Evolutionary conservation across 2,888 invertebrate genomes (phyloP), one percentile per base, ranked within the genome.

Genomic region (Drosophila robusta): DNA sequence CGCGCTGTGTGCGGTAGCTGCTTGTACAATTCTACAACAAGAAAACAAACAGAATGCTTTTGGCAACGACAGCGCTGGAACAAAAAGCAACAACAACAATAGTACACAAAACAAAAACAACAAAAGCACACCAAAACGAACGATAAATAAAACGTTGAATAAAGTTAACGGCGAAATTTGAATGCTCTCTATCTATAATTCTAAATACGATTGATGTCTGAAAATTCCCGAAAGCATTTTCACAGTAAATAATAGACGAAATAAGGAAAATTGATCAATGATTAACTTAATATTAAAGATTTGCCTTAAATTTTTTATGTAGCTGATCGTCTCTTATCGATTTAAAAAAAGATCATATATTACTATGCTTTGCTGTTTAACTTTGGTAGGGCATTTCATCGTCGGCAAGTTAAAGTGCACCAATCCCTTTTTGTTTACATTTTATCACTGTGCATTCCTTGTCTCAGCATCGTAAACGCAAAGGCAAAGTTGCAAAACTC

Each of bases 1-100:
- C 79, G 75, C 60, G 79, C 58, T 70, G 79, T 79, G 76, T 79
- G 79, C 49, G 76, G 76, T 57, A 50, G 56, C 75, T 32, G 70
- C 64, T 44, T 58, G 64, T 61, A 74, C 57, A 75, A 64, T 68
- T 60, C 49, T 42, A 49, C 58, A 66, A 50, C 52, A 73, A 60
- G 38, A 46, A 64, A 68, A 47, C 55, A 64, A 62, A 49, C 62
- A 38, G 41, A 75, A 86, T 60, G 76, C 76, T 75, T 79, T 77
- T 75, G 76, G 67, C 67, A 77, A 70, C 73, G 52, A 52, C 71
- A 49, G 66, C 57, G 46, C 32, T 50, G 52, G 44, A 42, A 69
- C 54, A 54, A 56, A 44, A 45, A 26, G 39, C 50, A 18, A 71
- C 42, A 47, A 50, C 57, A 67, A 32, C 47, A 22, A 36, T 55